Evolutionary conservation across 1,140 invertebrate species (phyloP).

Genomic region (Pectinophora gossypiella): DNA sequence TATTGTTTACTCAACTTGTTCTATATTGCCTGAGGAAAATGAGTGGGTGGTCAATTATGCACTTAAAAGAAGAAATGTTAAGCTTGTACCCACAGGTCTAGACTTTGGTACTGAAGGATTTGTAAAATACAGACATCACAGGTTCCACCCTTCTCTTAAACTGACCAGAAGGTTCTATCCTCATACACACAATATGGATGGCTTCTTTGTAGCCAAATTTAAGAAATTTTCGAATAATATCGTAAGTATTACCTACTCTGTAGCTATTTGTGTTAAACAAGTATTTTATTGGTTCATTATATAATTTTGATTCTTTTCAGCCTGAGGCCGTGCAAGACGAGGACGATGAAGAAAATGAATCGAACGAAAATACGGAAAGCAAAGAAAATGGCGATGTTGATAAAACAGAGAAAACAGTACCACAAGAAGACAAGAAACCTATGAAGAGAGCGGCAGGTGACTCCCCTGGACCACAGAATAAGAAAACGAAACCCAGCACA

Average conservation of each 20-base stretch:
- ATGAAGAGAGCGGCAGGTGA: slow-evolving; percentile 37
- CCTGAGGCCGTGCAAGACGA: slow-evolving; percentile 73
- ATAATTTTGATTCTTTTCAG: slow-evolving; percentile 28
- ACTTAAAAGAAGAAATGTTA: slow-evolving; percentile 94
- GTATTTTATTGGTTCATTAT: not conserved
- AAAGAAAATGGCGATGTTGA: slow-evolving; percentile 41
- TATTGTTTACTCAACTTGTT: slow-evolving; percentile 99
- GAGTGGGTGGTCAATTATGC: slow-evolving; percentile 98
- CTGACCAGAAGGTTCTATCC: slow-evolving; percentile 96
- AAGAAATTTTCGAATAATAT: slow-evolving; percentile 96
- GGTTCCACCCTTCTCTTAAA: slow-evolving; percentile 96
- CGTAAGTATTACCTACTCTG: slow-evolving; percentile 48
- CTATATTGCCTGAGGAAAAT: slow-evolving; percentile 98
- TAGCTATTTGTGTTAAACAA: too few species aligned
- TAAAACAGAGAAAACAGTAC: slow-evolving; percentile 24
- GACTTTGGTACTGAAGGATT: slow-evolving; percentile 98
- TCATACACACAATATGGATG: slow-evolving; percentile 99
- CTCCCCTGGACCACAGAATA: slow-evolving; percentile 31
- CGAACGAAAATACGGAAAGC: slow-evolving; percentile 27
- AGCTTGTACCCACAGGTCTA: slow-evolving; percentile 94
- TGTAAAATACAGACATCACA: slow-evolving; percentile 88
- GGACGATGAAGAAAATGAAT: slow-evolving; percentile 69
- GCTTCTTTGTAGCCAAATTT: slow-evolving; percentile 99
- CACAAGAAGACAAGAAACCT: slow-evolving; percentile 47
- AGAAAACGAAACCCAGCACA: slow-evolving; percentile 38